Evolutionary conservation across 2,888 invertebrate genomes (phyloP).

Genomic region (Macrosoma leucophasiata): DNA sequence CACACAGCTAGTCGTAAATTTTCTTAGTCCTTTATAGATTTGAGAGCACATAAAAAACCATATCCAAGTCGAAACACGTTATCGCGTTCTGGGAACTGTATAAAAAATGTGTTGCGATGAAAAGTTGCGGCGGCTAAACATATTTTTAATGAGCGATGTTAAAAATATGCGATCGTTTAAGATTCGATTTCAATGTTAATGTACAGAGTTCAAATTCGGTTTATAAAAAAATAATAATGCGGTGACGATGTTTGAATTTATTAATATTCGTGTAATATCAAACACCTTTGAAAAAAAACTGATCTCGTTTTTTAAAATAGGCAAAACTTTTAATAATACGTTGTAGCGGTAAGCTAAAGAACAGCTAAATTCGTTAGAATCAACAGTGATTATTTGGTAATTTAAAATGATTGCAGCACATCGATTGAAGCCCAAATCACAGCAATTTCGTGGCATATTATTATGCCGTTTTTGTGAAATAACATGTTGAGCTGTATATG

Average conservation of each 20-base stretch:
- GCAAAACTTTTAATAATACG: no score
- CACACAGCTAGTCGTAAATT: no score
- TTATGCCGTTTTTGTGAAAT: constrained; percentile 66
- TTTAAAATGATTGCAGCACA: constrained; percentile 50
- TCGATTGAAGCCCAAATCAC: constrained; percentile 59
- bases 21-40: no score
- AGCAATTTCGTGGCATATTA: constrained; percentile 61
- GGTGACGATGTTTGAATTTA: no score
- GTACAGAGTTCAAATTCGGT: no score
- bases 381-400: constrained; percentile 59
- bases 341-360: constrained; percentile 27
- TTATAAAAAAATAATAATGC: no score
- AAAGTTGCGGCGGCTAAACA: constrained; percentile 32
- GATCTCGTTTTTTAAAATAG: constrained; percentile 32
- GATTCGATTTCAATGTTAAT: no score
- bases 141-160: constrained; percentile 36
- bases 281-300: no score
- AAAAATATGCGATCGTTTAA: no score
- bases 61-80: constrained; percentile 36
- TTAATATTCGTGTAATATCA: no score
- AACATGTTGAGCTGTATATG: constrained; percentile 36
- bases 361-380: constrained; percentile 47
- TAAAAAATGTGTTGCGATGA: constrained; percentile 41
- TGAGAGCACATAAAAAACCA: no score
- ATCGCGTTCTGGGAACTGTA: constrained; percentile 48